A percentile compares a stretch with the other conserved stretches of the same genome.
Conservation (phyloP, 2,888 invertebrate species). For the Linnaemya vulpina region DNA sequence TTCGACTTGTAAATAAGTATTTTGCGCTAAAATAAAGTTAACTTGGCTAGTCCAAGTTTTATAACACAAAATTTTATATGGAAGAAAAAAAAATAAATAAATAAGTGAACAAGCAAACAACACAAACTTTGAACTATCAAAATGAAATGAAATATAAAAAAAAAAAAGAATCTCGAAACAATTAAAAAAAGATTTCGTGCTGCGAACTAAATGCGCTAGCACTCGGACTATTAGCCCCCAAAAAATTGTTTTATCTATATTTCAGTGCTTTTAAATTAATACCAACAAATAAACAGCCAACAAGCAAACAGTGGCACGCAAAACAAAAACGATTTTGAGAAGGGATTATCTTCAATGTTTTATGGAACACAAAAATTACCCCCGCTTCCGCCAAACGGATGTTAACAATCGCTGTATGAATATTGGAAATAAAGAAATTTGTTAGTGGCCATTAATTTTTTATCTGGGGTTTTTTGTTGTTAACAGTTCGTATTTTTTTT, state of each 20-base stretch:
- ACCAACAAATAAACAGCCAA: constrained; percentile 2
- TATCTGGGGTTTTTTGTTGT: neutral
- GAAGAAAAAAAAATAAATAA: too few relatives aligned
- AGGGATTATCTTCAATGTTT: constrained; percentile 1
- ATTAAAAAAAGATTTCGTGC: constrained; percentile 57
- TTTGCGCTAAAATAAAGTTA: constrained; percentile 51
- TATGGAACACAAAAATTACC: constrained; percentile 3
- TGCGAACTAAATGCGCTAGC: constrained; percentile 26
- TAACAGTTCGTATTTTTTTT: neutral
- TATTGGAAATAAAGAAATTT: constrained; percentile 4
- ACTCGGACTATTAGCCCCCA: constrained; percentile 10
- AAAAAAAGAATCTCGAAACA: constrained; percentile 42
- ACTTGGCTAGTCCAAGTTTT: constrained; percentile 27
- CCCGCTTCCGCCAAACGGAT: constrained; percentile 45
- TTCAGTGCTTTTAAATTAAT: constrained; percentile 6
- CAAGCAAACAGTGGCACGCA: constrained; percentile 5
- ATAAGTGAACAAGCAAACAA: constrained; percentile 5
- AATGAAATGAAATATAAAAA: constrained; percentile 19
- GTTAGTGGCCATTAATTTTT: neutral
- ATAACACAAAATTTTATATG: neutral
- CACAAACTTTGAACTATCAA: neutral
- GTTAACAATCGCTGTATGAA: constrained; percentile 31
- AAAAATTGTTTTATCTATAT: constrained; percentile 39
- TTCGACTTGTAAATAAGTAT: constrained; percentile 27
- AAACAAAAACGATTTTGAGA: neutral